Conservation (phyloP, 1,140 invertebrate genomes). For the Drosophila biarmipes region DNA sequence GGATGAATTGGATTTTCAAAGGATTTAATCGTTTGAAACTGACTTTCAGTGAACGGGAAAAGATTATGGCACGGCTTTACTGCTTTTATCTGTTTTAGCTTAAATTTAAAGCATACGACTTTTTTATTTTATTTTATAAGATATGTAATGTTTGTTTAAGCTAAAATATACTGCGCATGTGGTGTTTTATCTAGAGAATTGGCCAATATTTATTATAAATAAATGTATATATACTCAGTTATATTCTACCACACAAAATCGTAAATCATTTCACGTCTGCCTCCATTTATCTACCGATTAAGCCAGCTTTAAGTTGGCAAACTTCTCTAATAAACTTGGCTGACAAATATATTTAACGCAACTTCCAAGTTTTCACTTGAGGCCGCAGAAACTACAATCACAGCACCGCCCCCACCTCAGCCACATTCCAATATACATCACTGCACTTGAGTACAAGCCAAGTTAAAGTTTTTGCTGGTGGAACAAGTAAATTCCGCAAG, state of each 20-base stretch:
- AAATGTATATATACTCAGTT: too few species aligned
- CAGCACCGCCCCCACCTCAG: neutral
- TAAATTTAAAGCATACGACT: neutral
- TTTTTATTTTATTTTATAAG: neutral
- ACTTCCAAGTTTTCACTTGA: constrained; percentile 61
- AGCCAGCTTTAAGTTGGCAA: constrained; percentile 29
- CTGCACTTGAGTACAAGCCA: constrained; percentile 61
- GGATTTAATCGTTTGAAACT: constrained; percentile 13
- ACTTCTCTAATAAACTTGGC: constrained; percentile 42
- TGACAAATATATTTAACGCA: constrained; percentile 53
- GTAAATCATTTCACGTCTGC: neutral
- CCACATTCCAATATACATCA: constrained; percentile 49
- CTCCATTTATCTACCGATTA: constrained; percentile 27
- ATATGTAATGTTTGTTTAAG: too few species aligned
- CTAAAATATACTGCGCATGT: too few species aligned
- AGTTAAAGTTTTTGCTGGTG: constrained; percentile 45
- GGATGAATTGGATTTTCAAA: constrained; percentile 30
- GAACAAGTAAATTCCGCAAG: constrained; percentile 1
- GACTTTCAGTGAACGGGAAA: neutral
- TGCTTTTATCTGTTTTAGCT: neutral
- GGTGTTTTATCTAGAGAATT: neutral
- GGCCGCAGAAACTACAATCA: constrained; percentile 48
- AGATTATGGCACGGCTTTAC: neutral
- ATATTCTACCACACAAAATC: neutral
- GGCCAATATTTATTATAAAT: neutral